A percentile compares a stretch with the other conserved stretches of the same genome.
Conservation (phyloP, 2,113 vertebrate genomes). For the Vulpes lagopus region DNA sequence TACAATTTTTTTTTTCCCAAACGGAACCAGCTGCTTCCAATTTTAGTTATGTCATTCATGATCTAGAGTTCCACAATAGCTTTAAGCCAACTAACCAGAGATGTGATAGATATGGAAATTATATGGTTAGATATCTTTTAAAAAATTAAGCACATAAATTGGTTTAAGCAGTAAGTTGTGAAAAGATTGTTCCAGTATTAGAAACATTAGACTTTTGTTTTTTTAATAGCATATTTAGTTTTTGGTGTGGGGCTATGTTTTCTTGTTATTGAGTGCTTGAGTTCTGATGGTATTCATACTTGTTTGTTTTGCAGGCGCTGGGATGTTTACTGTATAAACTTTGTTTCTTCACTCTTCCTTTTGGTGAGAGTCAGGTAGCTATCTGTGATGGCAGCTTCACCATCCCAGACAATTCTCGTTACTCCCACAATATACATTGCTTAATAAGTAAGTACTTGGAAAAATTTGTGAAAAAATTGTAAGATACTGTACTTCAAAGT, state of each 20-base stretch:
- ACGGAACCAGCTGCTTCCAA: not conserved
- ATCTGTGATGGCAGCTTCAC: conserved; percentile 98
- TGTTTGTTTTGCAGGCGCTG: conserved; percentile 91
- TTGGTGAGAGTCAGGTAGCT: conserved; percentile 99
- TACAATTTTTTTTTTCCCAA: not conserved
- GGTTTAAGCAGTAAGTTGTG: conserved; percentile 51
- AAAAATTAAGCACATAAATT: not conserved
- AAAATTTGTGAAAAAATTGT: not conserved
- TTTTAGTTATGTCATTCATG: not conserved
- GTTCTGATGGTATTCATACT: conserved; percentile 10
- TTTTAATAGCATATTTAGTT: not conserved
- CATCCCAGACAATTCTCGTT: conserved; percentile 96
- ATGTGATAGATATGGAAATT: not conserved
- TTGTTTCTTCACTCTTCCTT: conserved; percentile 98
- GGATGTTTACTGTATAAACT: conserved; percentile 99
- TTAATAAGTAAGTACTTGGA: conserved; percentile 94
- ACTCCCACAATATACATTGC: conserved; percentile 94
- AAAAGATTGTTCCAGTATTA: conserved; percentile 19
- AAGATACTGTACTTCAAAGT: not conserved
- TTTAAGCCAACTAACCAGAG: not conserved
- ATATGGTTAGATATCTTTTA: not conserved
- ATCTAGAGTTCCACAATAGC: not conserved
- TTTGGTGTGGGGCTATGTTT: not conserved
- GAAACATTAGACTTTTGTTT: not conserved
- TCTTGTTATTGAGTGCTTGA: not conserved